phyloP scores from a whole-genome alignment of 1,140 invertebrate species.

The Euwallacea similis region DNA sequence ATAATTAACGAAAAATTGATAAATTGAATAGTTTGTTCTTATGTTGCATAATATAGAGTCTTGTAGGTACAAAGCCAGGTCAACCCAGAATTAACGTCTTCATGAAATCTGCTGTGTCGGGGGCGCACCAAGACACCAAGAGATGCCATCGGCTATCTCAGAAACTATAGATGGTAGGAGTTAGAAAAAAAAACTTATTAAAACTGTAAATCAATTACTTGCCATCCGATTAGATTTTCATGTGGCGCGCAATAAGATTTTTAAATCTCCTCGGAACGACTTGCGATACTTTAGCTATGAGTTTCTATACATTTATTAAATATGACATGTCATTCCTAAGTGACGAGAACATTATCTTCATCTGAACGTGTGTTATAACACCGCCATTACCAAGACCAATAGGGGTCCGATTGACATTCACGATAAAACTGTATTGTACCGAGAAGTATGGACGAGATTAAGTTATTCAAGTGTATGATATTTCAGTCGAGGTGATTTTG shows the following conservation, averaged over 20 bases:
- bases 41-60: too few relatives aligned
- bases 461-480: slow-evolving; percentile 34
- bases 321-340: slow-evolving; percentile 31
- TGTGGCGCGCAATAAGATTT: background rate
- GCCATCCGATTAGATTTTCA: too few relatives aligned
- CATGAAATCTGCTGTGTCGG: too few relatives aligned
- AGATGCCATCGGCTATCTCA: too few relatives aligned
- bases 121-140: too few relatives aligned
- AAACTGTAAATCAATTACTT: too few relatives aligned
- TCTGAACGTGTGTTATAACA: slow-evolving; percentile 36
- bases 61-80: too few relatives aligned
- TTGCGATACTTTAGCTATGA: slow-evolving; percentile 13
- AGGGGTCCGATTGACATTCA: slow-evolving; percentile 33
- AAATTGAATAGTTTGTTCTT: too few relatives aligned
- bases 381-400: slow-evolving; percentile 24
- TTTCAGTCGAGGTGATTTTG: slow-evolving; percentile 23
- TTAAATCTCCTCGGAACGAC: slow-evolving; percentile 8
- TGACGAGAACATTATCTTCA: slow-evolving; percentile 37
- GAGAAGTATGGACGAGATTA: slow-evolving; percentile 30
- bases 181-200: too few relatives aligned
- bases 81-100: too few relatives aligned
- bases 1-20: too few relatives aligned
- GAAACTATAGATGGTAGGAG: too few relatives aligned
- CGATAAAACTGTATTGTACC: slow-evolving; percentile 31
- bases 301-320: slow-evolving; percentile 21